These are phyloP conservation scores for Eretmodus cyanostictus DNA, from an alignment of 2,113 vertebrate genomes.

Conservation along the genomic window DNA sequence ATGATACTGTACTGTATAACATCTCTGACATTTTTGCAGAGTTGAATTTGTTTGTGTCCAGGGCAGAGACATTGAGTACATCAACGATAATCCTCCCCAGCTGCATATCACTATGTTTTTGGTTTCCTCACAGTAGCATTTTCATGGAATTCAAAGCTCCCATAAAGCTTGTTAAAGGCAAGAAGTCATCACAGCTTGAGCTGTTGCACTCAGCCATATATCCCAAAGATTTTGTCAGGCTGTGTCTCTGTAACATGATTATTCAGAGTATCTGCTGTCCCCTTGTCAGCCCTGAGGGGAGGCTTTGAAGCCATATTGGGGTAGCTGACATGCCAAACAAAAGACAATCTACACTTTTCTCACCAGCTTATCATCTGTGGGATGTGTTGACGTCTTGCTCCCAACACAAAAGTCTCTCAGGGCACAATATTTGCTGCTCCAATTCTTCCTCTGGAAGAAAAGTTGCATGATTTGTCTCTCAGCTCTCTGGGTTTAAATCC, in stretches of 20 bases:
- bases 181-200: background rate
- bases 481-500: background rate
- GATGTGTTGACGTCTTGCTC: conserved; percentile 12
- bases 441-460: conserved; percentile 5
- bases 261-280: conserved; percentile 25
- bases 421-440: conserved; percentile 13
- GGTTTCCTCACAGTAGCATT: background rate
- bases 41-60: background rate
- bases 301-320: background rate
- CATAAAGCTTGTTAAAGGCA: background rate
- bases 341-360: conserved; percentile 20
- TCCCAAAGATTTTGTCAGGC: conserved; percentile 7
- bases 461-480: background rate
- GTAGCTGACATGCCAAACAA: conserved; percentile 15
- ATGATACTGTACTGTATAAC: background rate
- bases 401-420: background rate
- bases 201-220: background rate
- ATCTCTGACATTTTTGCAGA: background rate
- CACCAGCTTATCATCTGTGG: conserved; percentile 5
- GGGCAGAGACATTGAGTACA: background rate
- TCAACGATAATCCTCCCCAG: conserved; percentile 13
- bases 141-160: background rate
- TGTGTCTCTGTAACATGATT: conserved; percentile 27
- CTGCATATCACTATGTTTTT: background rate
- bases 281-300: conserved; percentile 10